phyloP scores from a whole-genome alignment of 2,888 invertebrate genomes.

The Peribatodes rhomboidaria region DNA sequence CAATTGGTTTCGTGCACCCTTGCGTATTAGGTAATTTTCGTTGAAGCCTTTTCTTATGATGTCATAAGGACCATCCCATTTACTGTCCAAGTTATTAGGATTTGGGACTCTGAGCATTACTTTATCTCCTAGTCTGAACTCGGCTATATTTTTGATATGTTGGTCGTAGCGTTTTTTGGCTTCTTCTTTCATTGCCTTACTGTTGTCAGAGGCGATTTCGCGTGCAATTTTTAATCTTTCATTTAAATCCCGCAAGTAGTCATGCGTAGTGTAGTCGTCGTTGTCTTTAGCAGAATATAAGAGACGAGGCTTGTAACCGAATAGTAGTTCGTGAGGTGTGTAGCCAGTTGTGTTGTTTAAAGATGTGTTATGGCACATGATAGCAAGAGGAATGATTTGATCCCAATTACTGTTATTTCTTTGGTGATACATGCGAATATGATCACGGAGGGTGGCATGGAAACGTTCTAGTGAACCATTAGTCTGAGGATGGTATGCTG shows the following conservation, averaged over 20 bases:
- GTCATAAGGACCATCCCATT: constrained; percentile 55
- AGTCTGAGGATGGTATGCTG: constrained; percentile 57
- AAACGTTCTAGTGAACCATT: constrained; percentile 52
- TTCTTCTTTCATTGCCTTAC: constrained; percentile 53
- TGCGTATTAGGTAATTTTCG: constrained; percentile 48
- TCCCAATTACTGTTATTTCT: constrained; percentile 51
- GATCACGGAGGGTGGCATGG: constrained; percentile 50
- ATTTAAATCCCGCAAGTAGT: constrained; percentile 54
- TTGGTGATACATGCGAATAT: constrained; percentile 54
- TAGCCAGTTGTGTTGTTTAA: constrained; percentile 52
- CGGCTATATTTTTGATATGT: constrained; percentile 44
- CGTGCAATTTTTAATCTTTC: constrained; percentile 51
- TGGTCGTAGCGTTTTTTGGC: constrained; percentile 54
- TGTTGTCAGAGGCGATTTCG: constrained; percentile 43
- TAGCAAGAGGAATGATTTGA: constrained; percentile 55
- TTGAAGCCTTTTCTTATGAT: constrained; percentile 51
- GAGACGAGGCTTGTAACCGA: constrained; percentile 54
- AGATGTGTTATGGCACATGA: constrained; percentile 58
- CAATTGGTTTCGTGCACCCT: constrained; percentile 39
- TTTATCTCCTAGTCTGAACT: constrained; percentile 46
- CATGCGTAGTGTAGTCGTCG: constrained; percentile 47
- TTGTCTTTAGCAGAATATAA: constrained; percentile 41
- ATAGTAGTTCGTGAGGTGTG: constrained; percentile 54
- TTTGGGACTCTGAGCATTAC: constrained; percentile 51
- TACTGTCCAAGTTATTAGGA: constrained; percentile 55